These are phyloP conservation scores for Eupeodes luniger DNA, from an alignment of 2,888 invertebrate genomes.

Conservation along the genomic window DNA sequence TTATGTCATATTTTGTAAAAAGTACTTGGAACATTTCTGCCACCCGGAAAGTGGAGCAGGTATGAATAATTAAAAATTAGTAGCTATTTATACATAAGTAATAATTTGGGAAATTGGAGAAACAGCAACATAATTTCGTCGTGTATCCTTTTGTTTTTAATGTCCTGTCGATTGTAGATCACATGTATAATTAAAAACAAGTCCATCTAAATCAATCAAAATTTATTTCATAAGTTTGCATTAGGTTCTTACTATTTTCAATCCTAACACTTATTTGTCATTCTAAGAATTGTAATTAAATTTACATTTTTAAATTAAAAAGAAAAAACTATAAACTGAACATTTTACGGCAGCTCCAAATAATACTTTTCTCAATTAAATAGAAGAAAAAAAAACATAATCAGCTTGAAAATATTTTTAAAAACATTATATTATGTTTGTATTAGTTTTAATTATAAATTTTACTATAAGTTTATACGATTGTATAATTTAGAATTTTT, in stretches of 20 bases:
- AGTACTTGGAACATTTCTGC: too few relatives aligned
- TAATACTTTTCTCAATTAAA: constrained; percentile 34
- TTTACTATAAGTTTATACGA: constrained; percentile 60
- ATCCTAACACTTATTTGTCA: constrained; percentile 61
- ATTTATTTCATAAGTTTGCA: constrained; percentile 71
- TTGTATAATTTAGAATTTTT: constrained; percentile 73
- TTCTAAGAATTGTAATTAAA: constrained; percentile 43
- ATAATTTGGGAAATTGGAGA: too few relatives aligned
- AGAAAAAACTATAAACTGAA: constrained; percentile 12
- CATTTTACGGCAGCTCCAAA: constrained; percentile 40
- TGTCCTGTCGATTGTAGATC: too few relatives aligned
- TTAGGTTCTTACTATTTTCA: constrained; percentile 57
- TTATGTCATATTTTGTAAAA: too few relatives aligned
- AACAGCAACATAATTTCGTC: too few relatives aligned
- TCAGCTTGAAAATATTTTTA: constrained; percentile 16
- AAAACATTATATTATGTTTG: constrained; percentile 41
- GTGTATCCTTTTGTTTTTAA: too few relatives aligned
- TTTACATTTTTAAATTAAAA: constrained; percentile 56
- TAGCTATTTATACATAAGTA: too few relatives aligned
- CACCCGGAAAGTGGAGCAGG: too few relatives aligned
- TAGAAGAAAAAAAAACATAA: constrained; percentile 8
- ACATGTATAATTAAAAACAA: not conserved
- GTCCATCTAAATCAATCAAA: constrained; percentile 60
- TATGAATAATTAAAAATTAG: too few relatives aligned
- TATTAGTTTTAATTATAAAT: constrained; percentile 52